These are phyloP conservation scores for Psix sp. DNA, from an alignment of 1,140 invertebrate species.

Conservation along the genomic window DNA sequence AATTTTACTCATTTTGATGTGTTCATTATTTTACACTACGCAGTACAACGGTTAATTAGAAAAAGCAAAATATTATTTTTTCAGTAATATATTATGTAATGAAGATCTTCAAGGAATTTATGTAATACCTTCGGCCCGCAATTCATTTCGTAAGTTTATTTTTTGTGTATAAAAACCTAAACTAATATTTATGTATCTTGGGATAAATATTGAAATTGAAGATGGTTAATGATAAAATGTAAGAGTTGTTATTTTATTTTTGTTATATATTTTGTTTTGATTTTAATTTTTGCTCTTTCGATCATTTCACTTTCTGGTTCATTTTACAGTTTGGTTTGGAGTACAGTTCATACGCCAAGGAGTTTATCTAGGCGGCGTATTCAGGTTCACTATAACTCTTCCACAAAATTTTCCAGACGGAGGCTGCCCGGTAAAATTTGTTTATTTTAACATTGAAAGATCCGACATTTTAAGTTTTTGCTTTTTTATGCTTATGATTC, in stretches of 20 bases:
- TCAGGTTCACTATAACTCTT: constrained; percentile 90
- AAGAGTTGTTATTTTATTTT: background rate
- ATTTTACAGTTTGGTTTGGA: constrained; percentile 91
- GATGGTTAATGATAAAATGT: too few species aligned
- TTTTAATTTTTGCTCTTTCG: background rate
- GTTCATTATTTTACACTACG: background rate
- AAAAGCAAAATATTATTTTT: constrained; percentile 68
- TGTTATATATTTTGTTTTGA: constrained; percentile 1
- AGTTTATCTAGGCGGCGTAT: constrained; percentile 90
- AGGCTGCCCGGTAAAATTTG: constrained; percentile 84
- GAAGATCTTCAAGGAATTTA: constrained; percentile 93
- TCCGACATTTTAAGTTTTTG: too few species aligned
- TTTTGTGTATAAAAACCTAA: constrained; percentile 25
- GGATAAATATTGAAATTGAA: background rate
- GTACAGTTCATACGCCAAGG: constrained; percentile 93
- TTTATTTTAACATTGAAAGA: background rate
- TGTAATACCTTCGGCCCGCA: constrained; percentile 92
- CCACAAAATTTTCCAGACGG: constrained; percentile 93
- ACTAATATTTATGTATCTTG: background rate
- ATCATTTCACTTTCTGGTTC: constrained; percentile 46
- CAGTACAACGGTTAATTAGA: too few species aligned
- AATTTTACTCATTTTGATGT: background rate
- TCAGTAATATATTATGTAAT: constrained; percentile 88
- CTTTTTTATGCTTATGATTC: too few species aligned
- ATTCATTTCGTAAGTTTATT: constrained; percentile 82